Conservation (phyloP, 2,797 vertebrate species). For the Sebastes alutus region DNA sequence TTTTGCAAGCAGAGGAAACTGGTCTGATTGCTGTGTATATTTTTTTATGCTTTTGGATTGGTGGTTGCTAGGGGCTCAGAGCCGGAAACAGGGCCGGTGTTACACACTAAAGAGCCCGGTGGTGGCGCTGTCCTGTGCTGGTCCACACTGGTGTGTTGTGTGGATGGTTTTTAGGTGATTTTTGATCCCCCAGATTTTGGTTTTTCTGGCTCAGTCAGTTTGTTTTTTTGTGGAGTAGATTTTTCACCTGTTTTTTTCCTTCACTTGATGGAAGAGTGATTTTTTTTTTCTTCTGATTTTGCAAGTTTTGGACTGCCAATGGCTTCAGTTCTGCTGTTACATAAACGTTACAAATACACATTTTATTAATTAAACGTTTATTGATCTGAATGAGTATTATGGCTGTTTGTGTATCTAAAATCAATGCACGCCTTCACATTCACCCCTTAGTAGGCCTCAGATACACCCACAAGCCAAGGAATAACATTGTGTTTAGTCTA, state of each 20-base stretch:
- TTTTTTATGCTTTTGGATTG: constrained; percentile 48
- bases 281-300: constrained; percentile 27
- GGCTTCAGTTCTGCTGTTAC: constrained; percentile 38
- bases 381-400: constrained; percentile 59
- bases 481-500: not conserved
- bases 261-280: constrained; percentile 17
- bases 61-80: constrained; percentile 52
- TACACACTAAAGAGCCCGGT: constrained; percentile 35
- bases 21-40: constrained; percentile 30
- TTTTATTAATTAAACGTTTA: constrained; percentile 59
- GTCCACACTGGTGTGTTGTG: constrained; percentile 46
- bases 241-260: not conserved
- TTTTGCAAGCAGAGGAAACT: constrained; percentile 57
- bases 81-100: constrained; percentile 50
- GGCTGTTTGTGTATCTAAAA: constrained; percentile 52
- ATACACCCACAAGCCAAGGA: not conserved
- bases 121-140: constrained; percentile 63
- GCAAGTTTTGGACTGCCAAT: constrained; percentile 39
- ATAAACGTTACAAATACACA: constrained; percentile 43
- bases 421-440: constrained; percentile 12
- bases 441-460: not conserved
- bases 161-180: constrained; percentile 63
- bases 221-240: constrained; percentile 7
- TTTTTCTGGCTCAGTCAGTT: not conserved
- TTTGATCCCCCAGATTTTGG: constrained; percentile 9